Conservation (phyloP, 2,888 invertebrate genomes). For the Papilio demoleus region DNA sequence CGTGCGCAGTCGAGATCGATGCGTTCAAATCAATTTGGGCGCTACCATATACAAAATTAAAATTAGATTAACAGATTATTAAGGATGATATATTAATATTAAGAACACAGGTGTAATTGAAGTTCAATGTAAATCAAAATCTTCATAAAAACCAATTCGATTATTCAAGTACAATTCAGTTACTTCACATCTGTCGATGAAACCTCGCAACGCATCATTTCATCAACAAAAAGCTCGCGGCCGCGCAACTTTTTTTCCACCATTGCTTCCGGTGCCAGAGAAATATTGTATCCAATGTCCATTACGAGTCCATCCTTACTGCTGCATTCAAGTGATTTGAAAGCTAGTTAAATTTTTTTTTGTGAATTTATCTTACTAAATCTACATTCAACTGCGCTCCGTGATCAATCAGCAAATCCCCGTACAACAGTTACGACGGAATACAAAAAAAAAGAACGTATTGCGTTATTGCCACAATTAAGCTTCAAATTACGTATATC, state of each 20-base stretch:
- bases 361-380: too few relatives aligned
- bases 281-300: slow-evolving; percentile 36
- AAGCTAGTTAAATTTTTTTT: too few relatives aligned
- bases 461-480: too few relatives aligned
- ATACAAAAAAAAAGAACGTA: too few relatives aligned
- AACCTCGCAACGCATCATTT: slow-evolving; percentile 57
- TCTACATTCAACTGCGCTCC: too few relatives aligned
- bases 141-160: slow-evolving; percentile 21
- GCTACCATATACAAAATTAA: too few relatives aligned
- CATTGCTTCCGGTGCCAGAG: slow-evolving; percentile 69
- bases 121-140: background rate
- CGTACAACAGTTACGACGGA: too few relatives aligned
- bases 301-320: background rate
- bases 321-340: background rate
- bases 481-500: too few relatives aligned
- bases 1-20: too few relatives aligned
- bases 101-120: background rate
- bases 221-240: slow-evolving; percentile 69
- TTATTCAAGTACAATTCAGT: slow-evolving; percentile 33
- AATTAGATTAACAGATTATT: background rate
- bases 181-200: slow-evolving; percentile 66
- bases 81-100: too few relatives aligned
- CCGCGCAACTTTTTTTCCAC: slow-evolving; percentile 62
- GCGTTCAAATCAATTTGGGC: too few relatives aligned
- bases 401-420: too few relatives aligned